phyloP scores from a whole-genome alignment of 2,113 vertebrate genomes.

The Paracyprichromis sp. region DNA sequence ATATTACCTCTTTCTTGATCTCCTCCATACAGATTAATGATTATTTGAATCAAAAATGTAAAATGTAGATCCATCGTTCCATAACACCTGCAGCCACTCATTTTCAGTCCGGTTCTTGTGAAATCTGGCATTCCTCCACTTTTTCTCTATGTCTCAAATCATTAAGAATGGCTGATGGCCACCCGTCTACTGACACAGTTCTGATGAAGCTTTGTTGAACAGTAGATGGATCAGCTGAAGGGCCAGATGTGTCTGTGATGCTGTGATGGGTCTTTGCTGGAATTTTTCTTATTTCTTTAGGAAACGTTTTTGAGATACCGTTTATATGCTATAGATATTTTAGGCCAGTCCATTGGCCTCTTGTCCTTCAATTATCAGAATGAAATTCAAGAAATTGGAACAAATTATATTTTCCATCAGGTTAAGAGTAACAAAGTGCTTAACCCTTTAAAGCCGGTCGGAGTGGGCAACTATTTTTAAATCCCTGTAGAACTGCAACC shows the following conservation, averaged over 20 bases:
- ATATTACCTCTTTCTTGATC: background rate
- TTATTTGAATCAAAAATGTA: background rate
- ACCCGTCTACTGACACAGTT: background rate
- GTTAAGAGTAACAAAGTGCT: background rate
- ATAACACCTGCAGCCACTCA: background rate
- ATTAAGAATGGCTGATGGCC: background rate
- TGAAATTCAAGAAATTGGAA: background rate
- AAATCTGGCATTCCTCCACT: background rate
- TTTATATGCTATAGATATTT: background rate
- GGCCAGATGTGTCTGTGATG: background rate
- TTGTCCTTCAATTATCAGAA: background rate
- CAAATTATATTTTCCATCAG: background rate
- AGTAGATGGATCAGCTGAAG: background rate
- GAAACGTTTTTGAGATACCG: background rate
- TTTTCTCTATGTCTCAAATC: background rate
- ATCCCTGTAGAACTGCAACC: too few relatives aligned
- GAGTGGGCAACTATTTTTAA: too few relatives aligned
- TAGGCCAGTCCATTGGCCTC: background rate
- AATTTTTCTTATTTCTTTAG: background rate
- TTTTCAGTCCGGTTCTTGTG: background rate
- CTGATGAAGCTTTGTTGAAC: background rate
- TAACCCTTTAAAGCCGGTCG: too few relatives aligned
- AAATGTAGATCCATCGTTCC: background rate
- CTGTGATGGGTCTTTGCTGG: background rate
- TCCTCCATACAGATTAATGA: background rate